Percentiles rank a stretch among this genome's conserved stretches.
These are phyloP conservation scores for Hystrix cristata DNA, from an alignment of 2,113 vertebrate species.

Conservation along the genomic window DNA sequence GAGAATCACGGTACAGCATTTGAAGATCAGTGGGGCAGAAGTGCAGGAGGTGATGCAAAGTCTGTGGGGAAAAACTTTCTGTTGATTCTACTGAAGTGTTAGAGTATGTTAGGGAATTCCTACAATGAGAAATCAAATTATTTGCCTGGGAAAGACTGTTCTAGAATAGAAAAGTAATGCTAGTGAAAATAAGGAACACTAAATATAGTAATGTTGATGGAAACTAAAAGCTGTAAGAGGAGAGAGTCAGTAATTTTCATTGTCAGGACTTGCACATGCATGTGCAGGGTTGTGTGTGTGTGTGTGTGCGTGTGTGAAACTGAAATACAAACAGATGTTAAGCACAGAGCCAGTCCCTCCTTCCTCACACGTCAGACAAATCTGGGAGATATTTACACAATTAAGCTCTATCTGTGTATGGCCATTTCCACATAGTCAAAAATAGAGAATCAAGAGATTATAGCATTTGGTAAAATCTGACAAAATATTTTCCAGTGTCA, in stretches of 20 bases:
- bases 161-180: not conserved
- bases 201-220: not conserved
- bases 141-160: not conserved
- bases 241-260: not conserved
- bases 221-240: not conserved
- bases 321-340: not conserved
- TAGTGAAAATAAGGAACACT: not conserved
- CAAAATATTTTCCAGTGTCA: not conserved
- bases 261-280: not conserved
- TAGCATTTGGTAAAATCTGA: not conserved
- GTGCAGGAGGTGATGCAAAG: not conserved
- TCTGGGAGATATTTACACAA: not conserved
- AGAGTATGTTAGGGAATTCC: not conserved
- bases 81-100: not conserved
- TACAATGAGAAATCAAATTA: not conserved
- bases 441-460: not conserved
- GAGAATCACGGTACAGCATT: not conserved
- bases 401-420: not conserved
- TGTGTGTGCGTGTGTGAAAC: not conserved
- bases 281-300: not conserved
- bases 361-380: conserved; percentile 20
- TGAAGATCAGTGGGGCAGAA: not conserved
- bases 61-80: not conserved
- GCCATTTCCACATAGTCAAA: not conserved
- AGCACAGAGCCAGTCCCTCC: not conserved